phyloP scores from a whole-genome alignment of 23 tunicate species.

The Trididemnum nubilum region DNA sequence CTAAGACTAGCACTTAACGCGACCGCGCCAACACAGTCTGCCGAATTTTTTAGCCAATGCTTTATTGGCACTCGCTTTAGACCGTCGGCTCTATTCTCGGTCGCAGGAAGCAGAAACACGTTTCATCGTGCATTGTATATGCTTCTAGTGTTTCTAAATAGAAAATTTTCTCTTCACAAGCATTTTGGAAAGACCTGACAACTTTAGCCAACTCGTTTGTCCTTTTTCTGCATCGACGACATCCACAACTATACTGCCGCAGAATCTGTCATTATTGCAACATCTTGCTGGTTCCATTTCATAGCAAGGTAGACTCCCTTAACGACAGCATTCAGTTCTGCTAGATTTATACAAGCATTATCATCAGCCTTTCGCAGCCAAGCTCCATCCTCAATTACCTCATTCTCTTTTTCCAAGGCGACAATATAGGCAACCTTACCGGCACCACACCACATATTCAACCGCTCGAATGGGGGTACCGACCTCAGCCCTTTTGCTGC shows the following conservation, averaged over 20 bases:
- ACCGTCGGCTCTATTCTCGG: constrained; percentile 7
- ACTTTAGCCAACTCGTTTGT: constrained; percentile 27
- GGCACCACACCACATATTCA: constrained; percentile 35
- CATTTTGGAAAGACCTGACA: constrained; percentile 38
- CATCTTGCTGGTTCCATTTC: constrained; percentile 16
- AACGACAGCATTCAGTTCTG: constrained; percentile 33
- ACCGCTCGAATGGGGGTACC: neutral
- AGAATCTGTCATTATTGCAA: constrained; percentile 40
- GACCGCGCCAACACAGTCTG: neutral
- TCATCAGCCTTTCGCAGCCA: constrained; percentile 37
- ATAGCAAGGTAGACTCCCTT: constrained; percentile 27
- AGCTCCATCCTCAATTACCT: constrained; percentile 37
- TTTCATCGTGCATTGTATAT: constrained; percentile 1
- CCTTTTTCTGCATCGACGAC: constrained; percentile 23
- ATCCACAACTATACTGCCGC: constrained; percentile 33
- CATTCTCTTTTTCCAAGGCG: constrained; percentile 8
- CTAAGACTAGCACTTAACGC: neutral
- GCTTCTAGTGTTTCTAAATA: constrained; percentile 28
- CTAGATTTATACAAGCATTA: constrained; percentile 31
- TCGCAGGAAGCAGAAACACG: constrained; percentile 15
- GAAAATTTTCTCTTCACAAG: constrained; percentile 21
- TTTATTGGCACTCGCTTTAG: constrained; percentile 22
- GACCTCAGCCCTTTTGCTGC: constrained; percentile 32
- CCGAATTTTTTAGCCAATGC: neutral
- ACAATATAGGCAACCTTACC: constrained; percentile 16